Evolutionary conservation across 2,888 invertebrate species (phyloP).

Genomic region (Cantharis flavilabris): DNA sequence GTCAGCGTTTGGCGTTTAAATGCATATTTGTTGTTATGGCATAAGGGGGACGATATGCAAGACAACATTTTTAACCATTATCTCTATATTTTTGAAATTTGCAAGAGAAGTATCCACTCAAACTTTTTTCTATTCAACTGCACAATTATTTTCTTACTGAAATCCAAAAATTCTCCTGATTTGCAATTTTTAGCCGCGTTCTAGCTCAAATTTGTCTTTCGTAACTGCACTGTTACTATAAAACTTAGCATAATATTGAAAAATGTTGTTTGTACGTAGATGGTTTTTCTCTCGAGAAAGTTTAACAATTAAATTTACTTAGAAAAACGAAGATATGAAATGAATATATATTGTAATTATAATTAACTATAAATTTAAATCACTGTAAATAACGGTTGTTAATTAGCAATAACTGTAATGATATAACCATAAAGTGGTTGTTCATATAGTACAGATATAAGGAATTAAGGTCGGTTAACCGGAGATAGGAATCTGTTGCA

Average conservation of each 20-base stretch:
- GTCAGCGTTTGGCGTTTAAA: no score
- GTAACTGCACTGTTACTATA: no score
- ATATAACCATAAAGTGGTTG: conserved; percentile 10
- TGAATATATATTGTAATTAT: not conserved
- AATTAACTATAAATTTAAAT: not conserved
- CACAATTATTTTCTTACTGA: no score
- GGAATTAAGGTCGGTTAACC: conserved; percentile 7
- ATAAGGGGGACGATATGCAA: no score
- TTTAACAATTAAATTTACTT: not conserved
- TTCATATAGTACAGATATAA: not conserved
- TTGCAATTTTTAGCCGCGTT: no score
- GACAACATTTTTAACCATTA: no score
- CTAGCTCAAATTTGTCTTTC: no score
- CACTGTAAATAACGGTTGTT: conserved; percentile 8
- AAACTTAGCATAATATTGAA: not conserved
- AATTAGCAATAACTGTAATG: conserved; percentile 12
- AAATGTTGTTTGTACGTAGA: not conserved
- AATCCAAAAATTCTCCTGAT: no score
- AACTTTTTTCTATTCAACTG: no score
- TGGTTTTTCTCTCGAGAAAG: not conserved
- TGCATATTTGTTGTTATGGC: no score
- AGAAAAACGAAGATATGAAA: not conserved
- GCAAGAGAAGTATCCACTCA: no score
- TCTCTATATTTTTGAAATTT: no score
- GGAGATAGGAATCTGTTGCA: not conserved